Evolutionary conservation across 2,888 invertebrate genomes (phyloP).

Genomic region (Trichogramma evanescens): DNA sequence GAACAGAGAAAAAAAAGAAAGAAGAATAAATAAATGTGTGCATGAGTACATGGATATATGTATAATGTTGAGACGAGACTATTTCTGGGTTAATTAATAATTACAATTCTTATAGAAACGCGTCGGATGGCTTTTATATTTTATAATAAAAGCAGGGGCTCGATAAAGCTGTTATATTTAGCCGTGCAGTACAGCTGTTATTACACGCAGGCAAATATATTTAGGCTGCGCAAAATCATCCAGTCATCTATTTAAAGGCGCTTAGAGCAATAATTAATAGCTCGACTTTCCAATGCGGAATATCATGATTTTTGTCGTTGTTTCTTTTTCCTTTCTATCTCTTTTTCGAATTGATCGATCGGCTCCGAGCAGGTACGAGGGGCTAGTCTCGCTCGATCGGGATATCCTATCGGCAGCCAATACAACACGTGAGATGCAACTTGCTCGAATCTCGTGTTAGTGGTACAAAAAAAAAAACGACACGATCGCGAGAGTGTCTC

Average conservation of each 20-base stretch:
- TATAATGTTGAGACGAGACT: not conserved
- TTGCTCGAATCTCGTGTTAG: no score
- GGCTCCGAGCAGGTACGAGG: not conserved
- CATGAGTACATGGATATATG: no score
- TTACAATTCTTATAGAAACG: not conserved
- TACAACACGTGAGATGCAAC: no score
- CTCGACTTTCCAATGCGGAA: constrained; percentile 17
- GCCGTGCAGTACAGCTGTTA: not conserved
- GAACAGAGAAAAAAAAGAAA: constrained; percentile 30
- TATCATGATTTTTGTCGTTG: not conserved
- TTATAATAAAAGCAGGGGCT: not conserved
- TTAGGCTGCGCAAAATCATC: constrained; percentile 13
- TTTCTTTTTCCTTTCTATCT: not conserved
- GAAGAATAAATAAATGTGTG: no score
- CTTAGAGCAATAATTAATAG: constrained; percentile 30
- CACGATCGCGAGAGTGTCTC: no score
- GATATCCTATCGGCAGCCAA: not conserved
- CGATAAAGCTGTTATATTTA: not conserved
- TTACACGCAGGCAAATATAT: not conserved
- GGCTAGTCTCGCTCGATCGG: not conserved
- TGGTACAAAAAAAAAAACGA: no score
- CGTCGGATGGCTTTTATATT: not conserved
- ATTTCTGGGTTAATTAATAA: constrained; percentile 16
- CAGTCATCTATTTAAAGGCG: constrained; percentile 23
- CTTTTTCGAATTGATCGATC: constrained; percentile 28